Evolutionary conservation across 2,888 invertebrate genomes (phyloP).

Genomic region (Steinernema scapterisci): DNA sequence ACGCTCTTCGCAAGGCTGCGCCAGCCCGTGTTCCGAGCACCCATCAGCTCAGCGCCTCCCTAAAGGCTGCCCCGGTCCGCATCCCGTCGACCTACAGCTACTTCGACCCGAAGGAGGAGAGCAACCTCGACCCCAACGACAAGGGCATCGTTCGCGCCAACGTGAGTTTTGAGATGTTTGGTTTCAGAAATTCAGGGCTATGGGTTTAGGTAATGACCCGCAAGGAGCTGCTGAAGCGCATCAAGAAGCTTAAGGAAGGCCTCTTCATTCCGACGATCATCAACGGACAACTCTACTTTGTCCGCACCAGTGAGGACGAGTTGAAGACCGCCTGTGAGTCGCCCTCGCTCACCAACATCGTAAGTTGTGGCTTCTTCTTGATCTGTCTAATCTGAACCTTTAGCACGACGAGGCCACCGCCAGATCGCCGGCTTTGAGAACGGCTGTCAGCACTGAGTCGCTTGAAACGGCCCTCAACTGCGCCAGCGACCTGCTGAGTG

Average conservation of each 20-base stretch:
- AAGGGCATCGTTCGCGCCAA: slow-evolving; percentile 5
- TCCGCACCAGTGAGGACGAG: slow-evolving; percentile 16
- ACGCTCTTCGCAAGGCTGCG: background rate
- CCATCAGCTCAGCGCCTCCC: background rate
- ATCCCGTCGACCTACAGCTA: slow-evolving; percentile 5
- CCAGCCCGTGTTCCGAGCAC: too few relatives aligned
- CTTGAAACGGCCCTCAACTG: background rate
- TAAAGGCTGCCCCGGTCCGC: background rate
- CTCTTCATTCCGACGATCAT: slow-evolving; percentile 23
- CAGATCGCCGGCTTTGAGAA: background rate
- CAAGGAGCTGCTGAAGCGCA: background rate
- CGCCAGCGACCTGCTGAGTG: background rate
- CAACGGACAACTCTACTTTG: slow-evolving; percentile 20
- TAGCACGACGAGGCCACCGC: background rate
- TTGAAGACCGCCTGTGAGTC: background rate
- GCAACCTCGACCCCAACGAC: slow-evolving; percentile 1
- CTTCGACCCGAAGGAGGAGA: slow-evolving; percentile 24
- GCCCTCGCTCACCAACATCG: slow-evolving; percentile 10
- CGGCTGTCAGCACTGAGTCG: background rate
- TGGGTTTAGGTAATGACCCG: slow-evolving; percentile 8
- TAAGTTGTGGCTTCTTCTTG: background rate
- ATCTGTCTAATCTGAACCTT: background rate
- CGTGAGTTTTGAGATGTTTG: background rate
- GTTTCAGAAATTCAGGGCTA: too few relatives aligned
- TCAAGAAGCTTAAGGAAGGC: slow-evolving; percentile 8